Conservation (phyloP, 2,113 vertebrate genomes). For the Neotragus pygmaeus region DNA sequence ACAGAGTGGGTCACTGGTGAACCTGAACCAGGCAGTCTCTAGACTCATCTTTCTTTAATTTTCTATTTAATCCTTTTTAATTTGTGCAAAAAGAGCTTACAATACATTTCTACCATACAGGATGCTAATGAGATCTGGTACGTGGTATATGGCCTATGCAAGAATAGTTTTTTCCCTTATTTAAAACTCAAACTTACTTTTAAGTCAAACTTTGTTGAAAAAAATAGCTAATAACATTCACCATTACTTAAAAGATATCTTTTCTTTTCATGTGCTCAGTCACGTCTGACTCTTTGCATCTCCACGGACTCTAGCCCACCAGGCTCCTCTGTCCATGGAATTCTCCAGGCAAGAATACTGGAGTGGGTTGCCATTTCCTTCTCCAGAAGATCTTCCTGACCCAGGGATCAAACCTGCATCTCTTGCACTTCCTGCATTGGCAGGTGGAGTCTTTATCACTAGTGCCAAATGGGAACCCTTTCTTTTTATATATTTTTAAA, state of each 20-base stretch:
- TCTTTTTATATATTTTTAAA: neutral
- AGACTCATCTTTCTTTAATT: neutral
- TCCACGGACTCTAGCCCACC: neutral
- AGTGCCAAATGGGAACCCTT: neutral
- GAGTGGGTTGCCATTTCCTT: neutral
- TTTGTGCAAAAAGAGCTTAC: neutral
- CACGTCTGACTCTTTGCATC: neutral
- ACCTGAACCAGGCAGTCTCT: neutral
- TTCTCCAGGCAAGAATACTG: neutral
- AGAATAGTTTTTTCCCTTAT: neutral
- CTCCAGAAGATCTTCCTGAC: neutral
- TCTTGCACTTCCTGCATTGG: neutral
- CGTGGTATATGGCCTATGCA: neutral
- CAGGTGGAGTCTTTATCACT: neutral
- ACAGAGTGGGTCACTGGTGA: neutral
- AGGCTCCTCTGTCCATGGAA: neutral
- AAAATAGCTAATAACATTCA: neutral
- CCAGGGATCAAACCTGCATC: neutral
- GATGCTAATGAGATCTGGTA: neutral
- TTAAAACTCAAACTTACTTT: constrained; percentile 6
- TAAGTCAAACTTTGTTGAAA: neutral
- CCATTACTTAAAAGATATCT: neutral
- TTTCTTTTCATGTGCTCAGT: neutral
- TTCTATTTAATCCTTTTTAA: neutral
- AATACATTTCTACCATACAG: neutral